Evolutionary conservation across 2,113 vertebrate species (phyloP), one percentile per base, ranked within the genome.

Genomic region (Plecotus auritus): DNA sequence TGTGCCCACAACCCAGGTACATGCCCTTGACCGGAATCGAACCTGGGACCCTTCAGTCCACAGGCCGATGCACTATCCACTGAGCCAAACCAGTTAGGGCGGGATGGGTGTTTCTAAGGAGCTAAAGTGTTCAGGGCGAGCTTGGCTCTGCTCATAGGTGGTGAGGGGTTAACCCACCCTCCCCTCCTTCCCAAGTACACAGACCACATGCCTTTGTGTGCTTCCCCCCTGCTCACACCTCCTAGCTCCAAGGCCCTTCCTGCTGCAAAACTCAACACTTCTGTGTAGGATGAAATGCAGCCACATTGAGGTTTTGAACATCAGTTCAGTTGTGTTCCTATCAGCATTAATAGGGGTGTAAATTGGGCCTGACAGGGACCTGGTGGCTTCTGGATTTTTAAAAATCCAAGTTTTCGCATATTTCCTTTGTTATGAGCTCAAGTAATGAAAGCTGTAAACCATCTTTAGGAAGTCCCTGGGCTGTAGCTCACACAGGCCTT

Each of bases 381-480:
- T 14, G 7, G 51, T 35, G 54, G 72, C 90, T 93, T 66, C 64
- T 51, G 22, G 70, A 64, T 51, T 95, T 88, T 88, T 69, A 76
- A 89, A 86, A 95, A 90, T 59, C 61, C 51, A 76, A 69, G 12
- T 70, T 85, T 92, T 72, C 26, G 14, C 30, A 1, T n/a, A 40
- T 7, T 45, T 35, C 7, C 51, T 40, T 64, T 49, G 69, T 93
- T 93, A 93, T 93, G 90, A 93, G 35, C 49, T 28, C 35, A n/a
- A 37, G 76, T 92, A 93, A 96, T 88, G 88, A 96, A 97, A 64
- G 37, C 94, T 37, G 13, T 94, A 84, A 93, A 96, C 66, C 88
- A 88, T 74, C 81, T 56, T 49, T 7, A 54, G 49, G 18, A 22
- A 76, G 81, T 91, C 88, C 77, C 73, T 5, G 23, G 81, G 37